A percentile compares a stretch with the other conserved stretches of the same genome.
Conservation (phyloP, 2,888 invertebrate genomes). For the Mythimna pallens region DNA sequence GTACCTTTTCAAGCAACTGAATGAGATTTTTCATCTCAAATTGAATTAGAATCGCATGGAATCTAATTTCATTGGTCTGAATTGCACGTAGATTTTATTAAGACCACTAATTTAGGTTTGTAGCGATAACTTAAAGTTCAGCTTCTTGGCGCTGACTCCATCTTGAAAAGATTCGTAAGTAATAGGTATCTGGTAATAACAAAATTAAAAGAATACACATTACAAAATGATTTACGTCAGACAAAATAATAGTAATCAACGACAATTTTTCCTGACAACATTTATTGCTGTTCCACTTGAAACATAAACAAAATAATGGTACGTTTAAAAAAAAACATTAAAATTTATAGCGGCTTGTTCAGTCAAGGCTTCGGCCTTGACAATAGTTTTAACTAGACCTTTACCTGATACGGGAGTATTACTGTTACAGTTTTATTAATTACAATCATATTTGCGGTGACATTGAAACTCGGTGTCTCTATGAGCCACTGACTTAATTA, state of each 20-base stretch:
- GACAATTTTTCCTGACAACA: constrained; percentile 29
- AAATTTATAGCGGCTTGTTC: constrained; percentile 19
- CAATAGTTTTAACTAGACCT: constrained; percentile 50
- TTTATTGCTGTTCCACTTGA: constrained; percentile 36
- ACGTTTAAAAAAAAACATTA: constrained; percentile 17
- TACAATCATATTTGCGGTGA: constrained; percentile 38
- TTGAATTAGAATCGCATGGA: not conserved
- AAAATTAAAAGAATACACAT: not conserved
- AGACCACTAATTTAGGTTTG: constrained; percentile 1
- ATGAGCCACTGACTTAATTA: constrained; percentile 51
- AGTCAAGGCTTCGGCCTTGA: constrained; percentile 45
- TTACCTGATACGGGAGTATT: constrained; percentile 52
- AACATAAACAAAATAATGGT: constrained; percentile 11
- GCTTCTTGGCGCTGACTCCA: not conserved
- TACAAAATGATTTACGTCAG: constrained; percentile 15
- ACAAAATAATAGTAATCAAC: not conserved
- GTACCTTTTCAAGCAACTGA: constrained; percentile 14
- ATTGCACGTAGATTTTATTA: constrained; percentile 22
- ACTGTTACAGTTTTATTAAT: constrained; percentile 59
- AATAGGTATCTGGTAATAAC: not conserved
- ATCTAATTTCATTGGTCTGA: constrained; percentile 8
- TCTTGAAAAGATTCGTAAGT: not conserved
- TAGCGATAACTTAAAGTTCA: not conserved
- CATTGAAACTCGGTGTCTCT: constrained; percentile 52
- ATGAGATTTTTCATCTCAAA: constrained; percentile 4